A percentile compares a stretch with the other conserved stretches of the same genome.
These are phyloP conservation scores for Drosophila parvula DNA, from an alignment of 1,140 invertebrate genomes.

Conservation along the genomic window DNA sequence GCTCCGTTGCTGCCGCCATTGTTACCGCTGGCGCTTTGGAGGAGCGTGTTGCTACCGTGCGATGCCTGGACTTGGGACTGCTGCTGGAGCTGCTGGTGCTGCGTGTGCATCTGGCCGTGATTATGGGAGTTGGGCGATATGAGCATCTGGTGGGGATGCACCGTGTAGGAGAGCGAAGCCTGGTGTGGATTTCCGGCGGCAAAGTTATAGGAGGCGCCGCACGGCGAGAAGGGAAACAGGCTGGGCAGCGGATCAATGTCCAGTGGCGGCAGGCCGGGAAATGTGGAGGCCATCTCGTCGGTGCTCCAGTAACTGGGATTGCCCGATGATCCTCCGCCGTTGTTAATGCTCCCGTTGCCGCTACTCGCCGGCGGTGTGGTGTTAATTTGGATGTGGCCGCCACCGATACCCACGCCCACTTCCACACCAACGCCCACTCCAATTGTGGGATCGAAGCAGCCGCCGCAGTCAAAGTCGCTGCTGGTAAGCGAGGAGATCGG, in stretches of 20 bases:
- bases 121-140: conserved; percentile 73
- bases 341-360: conserved; percentile 38
- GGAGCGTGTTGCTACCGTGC: conserved; percentile 69
- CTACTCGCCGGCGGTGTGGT: conserved; percentile 63
- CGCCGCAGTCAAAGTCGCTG: conserved; percentile 83
- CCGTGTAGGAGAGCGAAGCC: conserved; percentile 85
- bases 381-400: conserved; percentile 59
- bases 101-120: conserved; percentile 47
- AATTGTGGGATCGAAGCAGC: conserved; percentile 81
- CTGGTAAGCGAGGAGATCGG: conserved; percentile 77
- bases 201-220: conserved; percentile 87
- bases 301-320: conserved; percentile 86
- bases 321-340: conserved; percentile 25
- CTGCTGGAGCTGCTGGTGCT: conserved; percentile 61
- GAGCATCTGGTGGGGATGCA: conserved; percentile 85
- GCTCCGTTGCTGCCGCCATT: conserved; percentile 34
- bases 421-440: conserved; percentile 64
- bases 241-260: conserved; percentile 91
- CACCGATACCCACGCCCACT: conserved; percentile 49
- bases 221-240: conserved; percentile 90
- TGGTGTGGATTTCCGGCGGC: conserved; percentile 84
- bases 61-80: conserved; percentile 68
- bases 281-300: conserved; percentile 91
- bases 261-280: conserved; percentile 89
- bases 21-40: conserved; percentile 47